Percentiles rank a stretch among this genome's conserved stretches.
phyloP scores from a whole-genome alignment of 2,113 vertebrate species.

The Chaetorhynchus papuensis region DNA sequence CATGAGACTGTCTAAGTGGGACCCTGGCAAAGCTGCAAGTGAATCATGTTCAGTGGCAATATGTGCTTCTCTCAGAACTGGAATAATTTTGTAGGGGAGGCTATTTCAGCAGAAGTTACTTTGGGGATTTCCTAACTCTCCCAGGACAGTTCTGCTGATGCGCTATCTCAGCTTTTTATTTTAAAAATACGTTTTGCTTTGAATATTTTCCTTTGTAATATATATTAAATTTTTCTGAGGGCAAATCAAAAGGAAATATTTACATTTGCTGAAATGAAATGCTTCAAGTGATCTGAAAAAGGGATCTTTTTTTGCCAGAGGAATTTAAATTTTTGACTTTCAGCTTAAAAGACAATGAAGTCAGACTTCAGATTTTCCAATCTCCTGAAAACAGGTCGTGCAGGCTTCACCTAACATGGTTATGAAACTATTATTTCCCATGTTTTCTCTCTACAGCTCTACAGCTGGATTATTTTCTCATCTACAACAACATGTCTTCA shows the following conservation, averaged over 20 bases:
- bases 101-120: not conserved
- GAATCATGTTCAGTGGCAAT: not conserved
- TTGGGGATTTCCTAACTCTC: not conserved
- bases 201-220: constrained; percentile 20
- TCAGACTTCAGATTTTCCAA: not conserved
- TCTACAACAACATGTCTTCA: not conserved
- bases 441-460: not conserved
- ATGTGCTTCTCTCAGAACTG: not conserved
- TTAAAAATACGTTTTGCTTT: not conserved
- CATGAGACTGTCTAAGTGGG: not conserved
- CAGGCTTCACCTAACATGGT: not conserved
- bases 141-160: not conserved
- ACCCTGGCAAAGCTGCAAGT: not conserved
- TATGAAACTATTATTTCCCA: not conserved
- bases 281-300: not conserved
- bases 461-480: constrained; percentile 5
- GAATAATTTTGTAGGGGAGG: not conserved
- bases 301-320: not conserved
- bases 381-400: not conserved
- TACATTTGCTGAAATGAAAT: constrained; percentile 29
- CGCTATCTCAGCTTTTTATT: not conserved
- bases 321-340: constrained; percentile 15
- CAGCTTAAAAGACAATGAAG: constrained; percentile 7
- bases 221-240: not conserved
- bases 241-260: constrained; percentile 45